These are phyloP conservation scores for Diplodus sargus DNA, from an alignment of 2,797 vertebrate genomes.

Conservation along the genomic window DNA sequence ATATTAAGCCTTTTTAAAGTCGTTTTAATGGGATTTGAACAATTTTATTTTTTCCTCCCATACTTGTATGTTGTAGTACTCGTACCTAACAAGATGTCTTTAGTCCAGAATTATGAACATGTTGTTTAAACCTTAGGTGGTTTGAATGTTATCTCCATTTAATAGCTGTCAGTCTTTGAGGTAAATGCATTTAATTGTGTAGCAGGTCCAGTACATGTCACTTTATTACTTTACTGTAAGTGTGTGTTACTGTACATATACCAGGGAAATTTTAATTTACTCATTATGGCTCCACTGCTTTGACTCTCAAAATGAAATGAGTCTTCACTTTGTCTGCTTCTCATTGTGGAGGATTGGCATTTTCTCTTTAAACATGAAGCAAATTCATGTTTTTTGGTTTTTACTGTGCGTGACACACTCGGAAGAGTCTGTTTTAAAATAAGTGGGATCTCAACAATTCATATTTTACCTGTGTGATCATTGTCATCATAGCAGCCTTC, in stretches of 20 bases:
- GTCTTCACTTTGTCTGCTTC: slow-evolving; percentile 42
- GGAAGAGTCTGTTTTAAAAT: slow-evolving; percentile 82
- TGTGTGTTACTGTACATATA: slow-evolving; percentile 80
- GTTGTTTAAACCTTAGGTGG: slow-evolving; percentile 71
- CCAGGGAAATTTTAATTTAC: slow-evolving; percentile 66
- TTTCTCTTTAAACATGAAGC: slow-evolving; percentile 54
- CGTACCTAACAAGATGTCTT: slow-evolving; percentile 85
- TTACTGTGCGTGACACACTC: slow-evolving; percentile 77
- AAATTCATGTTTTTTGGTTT: slow-evolving; percentile 64
- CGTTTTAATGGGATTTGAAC: slow-evolving; percentile 90
- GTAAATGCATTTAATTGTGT: slow-evolving; percentile 76
- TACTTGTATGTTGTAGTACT: slow-evolving; percentile 87
- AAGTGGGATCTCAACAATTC: slow-evolving; percentile 83
- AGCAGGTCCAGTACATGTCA: slow-evolving; percentile 82
- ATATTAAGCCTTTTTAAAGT: slow-evolving; percentile 96
- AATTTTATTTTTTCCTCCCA: slow-evolving; percentile 77
- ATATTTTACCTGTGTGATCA: slow-evolving; percentile 86
- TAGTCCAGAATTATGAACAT: slow-evolving; percentile 73
- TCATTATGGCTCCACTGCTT: slow-evolving; percentile 56
- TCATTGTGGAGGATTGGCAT: slow-evolving; percentile 45
- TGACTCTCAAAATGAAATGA: slow-evolving; percentile 46
- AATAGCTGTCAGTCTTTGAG: slow-evolving; percentile 71
- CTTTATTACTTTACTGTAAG: slow-evolving; percentile 81
- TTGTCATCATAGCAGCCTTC: slow-evolving; percentile 83
- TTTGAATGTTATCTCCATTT: slow-evolving; percentile 77